A percentile compares a stretch with the other conserved stretches of the same genome.
These are phyloP conservation scores for Tenthredo livida DNA, from an alignment of 2,888 invertebrate species.

Conservation along the genomic window DNA sequence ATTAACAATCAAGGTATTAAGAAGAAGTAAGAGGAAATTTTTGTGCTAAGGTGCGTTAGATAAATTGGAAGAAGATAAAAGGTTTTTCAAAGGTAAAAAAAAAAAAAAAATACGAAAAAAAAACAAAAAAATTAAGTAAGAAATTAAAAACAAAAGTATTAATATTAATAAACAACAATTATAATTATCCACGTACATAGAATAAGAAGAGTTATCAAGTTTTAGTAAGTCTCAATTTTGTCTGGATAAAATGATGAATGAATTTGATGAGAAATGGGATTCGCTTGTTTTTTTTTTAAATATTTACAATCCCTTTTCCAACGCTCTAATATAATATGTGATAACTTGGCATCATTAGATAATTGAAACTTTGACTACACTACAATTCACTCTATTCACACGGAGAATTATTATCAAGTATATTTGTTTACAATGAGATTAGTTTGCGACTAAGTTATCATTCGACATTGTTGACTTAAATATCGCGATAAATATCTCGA, in stretches of 20 bases:
- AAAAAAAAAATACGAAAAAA: background rate
- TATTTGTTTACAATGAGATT: slow-evolving; percentile 5
- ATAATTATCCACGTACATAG: background rate
- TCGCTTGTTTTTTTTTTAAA: background rate
- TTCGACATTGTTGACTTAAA: slow-evolving; percentile 13
- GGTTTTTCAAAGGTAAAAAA: background rate
- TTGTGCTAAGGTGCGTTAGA: background rate
- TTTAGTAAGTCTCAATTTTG: background rate
- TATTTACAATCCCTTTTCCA: background rate
- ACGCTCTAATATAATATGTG: background rate
- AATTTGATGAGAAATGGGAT: background rate
- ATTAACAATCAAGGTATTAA: background rate
- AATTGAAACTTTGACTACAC: background rate
- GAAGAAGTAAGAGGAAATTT: slow-evolving; percentile 17
- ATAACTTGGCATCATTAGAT: background rate
- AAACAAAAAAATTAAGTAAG: background rate
- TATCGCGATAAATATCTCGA: background rate
- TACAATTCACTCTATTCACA: background rate
- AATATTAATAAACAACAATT: background rate
- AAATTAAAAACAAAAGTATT: background rate
- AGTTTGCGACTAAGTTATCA: slow-evolving; percentile 1
- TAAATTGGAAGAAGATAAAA: background rate
- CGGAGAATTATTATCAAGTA: slow-evolving; percentile 7
- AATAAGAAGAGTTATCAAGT: background rate
- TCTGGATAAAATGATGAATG: background rate